Evolutionary conservation across 2,113 vertebrate species (phyloP).

Genomic region (Daubentonia madagascariensis): DNA sequence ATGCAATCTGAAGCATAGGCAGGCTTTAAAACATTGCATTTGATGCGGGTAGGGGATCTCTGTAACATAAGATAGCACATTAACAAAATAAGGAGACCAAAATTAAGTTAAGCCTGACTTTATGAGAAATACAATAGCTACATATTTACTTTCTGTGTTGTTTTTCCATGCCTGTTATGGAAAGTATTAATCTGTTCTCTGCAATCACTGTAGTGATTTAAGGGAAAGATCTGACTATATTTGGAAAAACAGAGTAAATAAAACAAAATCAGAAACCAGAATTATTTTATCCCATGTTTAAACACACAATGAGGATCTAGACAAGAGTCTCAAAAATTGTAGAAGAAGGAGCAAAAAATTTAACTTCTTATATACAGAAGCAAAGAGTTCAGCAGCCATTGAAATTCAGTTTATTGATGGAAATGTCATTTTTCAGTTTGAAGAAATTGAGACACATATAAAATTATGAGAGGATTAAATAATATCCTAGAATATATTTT

Average conservation of each 20-base stretch:
- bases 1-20: not conserved
- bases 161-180: not conserved
- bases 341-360: not conserved
- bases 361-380: not conserved
- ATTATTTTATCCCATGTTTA: not conserved
- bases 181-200: not conserved
- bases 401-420: not conserved
- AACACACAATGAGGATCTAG: not conserved
- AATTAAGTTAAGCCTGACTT: not conserved
- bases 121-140: not conserved
- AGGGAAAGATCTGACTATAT: not conserved
- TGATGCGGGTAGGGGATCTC: not conserved
- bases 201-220: not conserved
- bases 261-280: not conserved
- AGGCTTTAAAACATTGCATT: accelerated
- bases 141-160: not conserved
- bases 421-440: not conserved
- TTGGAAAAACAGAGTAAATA: not conserved
- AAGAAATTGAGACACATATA: not conserved
- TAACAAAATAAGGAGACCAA: not conserved
- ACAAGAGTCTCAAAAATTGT: not conserved
- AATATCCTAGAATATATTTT: not conserved
- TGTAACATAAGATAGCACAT: not conserved
- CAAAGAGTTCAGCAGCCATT: not conserved
- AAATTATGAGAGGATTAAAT: not conserved